Base-by-base conservation (phyloP, 2,888 invertebrate species). In the Drosophila ezoana region DNA sequence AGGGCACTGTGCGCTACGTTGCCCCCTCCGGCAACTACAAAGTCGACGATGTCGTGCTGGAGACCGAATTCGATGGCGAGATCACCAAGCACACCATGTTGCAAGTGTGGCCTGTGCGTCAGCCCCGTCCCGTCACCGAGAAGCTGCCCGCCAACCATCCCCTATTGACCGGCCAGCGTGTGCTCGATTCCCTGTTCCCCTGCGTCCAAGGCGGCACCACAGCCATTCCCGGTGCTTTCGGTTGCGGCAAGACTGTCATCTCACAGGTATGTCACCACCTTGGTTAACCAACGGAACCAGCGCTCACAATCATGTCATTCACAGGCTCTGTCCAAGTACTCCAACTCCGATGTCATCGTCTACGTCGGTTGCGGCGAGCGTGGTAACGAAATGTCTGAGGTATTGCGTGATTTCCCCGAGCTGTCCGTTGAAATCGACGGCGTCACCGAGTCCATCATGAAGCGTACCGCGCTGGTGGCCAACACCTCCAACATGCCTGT, bases 401-500 rank as follows among this genome's bases (percentile, higher is more conserved):
- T 98, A 95, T 94, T 99, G 92, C 95, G 98, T 78, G 99, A 99
- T 94, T 99, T 99, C 95, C 99, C 99, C 65, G 98, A 99, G 94
- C 94, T 99, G 91, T 96, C 97, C 0, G 97, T 99, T 89, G 99
- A 99, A 93, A 98, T 99, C 89, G 98, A 98, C 14, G 99, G 99
- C 10, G 95, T 95, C 41, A 97, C 97, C 1, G 99, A 99, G 92
- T 98, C 99, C 83, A 99, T 99, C 93, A 99, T 99, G 99, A 99
- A 99, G 94, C 96, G 99, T 93, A 99, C 99, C 3, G 97, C 99
- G 38, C 94, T 99, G 67, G 99, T 99, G 18, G 99, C 99, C 90
- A 99, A 99, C 93, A 99, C 99, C 33, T 99, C 99, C 77, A 99
- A 99, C 97, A 99, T 99, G 99, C 99, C 99, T 91, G 99, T 99